These are phyloP conservation scores for Marisa cornuarietis DNA, from an alignment of 1,140 invertebrate genomes.

Conservation along the genomic window DNA sequence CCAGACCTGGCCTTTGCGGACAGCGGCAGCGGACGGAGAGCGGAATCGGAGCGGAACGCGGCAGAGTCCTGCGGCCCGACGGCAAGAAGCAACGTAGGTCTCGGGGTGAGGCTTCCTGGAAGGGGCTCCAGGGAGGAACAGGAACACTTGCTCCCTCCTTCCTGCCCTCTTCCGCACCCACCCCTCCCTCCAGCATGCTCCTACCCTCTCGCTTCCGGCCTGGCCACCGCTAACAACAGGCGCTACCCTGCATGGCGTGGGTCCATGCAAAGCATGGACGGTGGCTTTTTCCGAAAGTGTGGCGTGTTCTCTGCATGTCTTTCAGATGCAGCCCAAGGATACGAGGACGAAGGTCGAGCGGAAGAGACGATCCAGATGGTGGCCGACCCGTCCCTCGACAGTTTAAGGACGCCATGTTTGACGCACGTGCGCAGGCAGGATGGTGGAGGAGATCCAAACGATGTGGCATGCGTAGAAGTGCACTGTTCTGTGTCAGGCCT, in stretches of 20 bases:
- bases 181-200: slow-evolving; percentile 14
- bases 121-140: slow-evolving; percentile 5
- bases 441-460: not conserved
- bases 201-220: slow-evolving; percentile 1
- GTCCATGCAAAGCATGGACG: not conserved
- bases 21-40: too few species aligned
- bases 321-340: not conserved
- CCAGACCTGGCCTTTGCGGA: too few species aligned
- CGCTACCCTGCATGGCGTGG: slow-evolving; percentile 21
- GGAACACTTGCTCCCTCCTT: slow-evolving; percentile 9
- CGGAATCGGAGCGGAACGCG: too few species aligned
- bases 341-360: slow-evolving; percentile 1
- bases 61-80: too few species aligned
- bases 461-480: not conserved
- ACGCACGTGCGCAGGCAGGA: not conserved
- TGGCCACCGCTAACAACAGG: slow-evolving; percentile 11
- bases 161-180: not conserved
- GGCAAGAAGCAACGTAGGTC: too few species aligned
- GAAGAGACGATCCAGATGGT: slow-evolving; percentile 6
- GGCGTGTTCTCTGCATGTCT: slow-evolving; percentile 20
- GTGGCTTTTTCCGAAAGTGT: not conserved
- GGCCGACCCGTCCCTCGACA: not conserved
- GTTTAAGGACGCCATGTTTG: not conserved
- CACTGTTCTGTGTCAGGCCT: not conserved
- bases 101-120: too few species aligned